A percentile compares a stretch with the other conserved stretches of the same genome.
phyloP scores from a whole-genome alignment of 2,888 invertebrate genomes.

The Shargacucullia verbasci region DNA sequence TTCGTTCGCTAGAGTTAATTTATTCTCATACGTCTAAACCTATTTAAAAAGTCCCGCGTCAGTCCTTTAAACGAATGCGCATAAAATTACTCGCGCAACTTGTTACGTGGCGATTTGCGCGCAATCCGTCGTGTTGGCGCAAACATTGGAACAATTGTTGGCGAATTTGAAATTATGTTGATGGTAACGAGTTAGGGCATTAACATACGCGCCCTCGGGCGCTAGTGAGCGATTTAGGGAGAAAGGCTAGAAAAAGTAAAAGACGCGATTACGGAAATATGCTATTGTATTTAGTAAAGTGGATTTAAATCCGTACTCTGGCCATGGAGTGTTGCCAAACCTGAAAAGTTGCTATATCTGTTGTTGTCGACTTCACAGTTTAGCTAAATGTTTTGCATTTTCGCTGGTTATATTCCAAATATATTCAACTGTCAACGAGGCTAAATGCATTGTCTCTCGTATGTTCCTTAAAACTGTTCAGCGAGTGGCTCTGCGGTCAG shows the following conservation, averaged over 20 bases:
- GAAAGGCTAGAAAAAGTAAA: not conserved
- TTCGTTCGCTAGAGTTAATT: not conserved
- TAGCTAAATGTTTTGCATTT: too few relatives aligned
- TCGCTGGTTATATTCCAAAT: too few relatives aligned
- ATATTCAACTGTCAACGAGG: too few relatives aligned
- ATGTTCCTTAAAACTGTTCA: too few relatives aligned
- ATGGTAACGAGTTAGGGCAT: slow-evolving; percentile 19
- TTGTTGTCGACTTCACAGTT: too few relatives aligned
- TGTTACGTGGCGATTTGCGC: slow-evolving; percentile 9
- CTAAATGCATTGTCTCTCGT: too few relatives aligned
- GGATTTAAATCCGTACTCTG: too few relatives aligned
- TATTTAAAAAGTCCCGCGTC: slow-evolving; percentile 14
- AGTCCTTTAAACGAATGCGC: slow-evolving; percentile 28
- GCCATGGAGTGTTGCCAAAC: too few relatives aligned
- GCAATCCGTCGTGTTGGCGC: slow-evolving; percentile 4
- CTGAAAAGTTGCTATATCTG: too few relatives aligned
- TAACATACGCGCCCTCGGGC: slow-evolving; percentile 12
- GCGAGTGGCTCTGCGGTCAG: too few relatives aligned
- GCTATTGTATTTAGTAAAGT: not conserved
- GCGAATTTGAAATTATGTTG: slow-evolving; percentile 30
- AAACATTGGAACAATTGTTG: slow-evolving; percentile 17
- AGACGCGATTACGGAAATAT: not conserved
- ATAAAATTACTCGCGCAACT: slow-evolving; percentile 30
- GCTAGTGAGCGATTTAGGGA: not conserved
- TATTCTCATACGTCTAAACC: slow-evolving; percentile 12